These are phyloP conservation scores for Chloropsis cyanopogon DNA, from an alignment of 2,113 vertebrate species.

Conservation along the genomic window DNA sequence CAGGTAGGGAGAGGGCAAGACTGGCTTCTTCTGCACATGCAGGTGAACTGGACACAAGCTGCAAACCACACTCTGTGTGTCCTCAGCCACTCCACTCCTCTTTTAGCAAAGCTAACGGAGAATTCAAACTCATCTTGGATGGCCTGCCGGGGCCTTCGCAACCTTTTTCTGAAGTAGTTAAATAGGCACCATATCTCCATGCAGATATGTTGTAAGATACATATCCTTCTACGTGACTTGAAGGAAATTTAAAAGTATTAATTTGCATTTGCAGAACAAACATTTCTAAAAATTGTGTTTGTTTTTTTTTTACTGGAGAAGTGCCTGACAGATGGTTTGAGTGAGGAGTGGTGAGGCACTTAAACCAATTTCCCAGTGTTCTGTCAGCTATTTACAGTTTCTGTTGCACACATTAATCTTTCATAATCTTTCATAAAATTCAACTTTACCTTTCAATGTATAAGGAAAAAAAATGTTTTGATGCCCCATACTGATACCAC, in stretches of 20 bases:
- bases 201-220: background rate
- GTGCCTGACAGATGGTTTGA: slow-evolving; percentile 70
- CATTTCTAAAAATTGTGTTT: slow-evolving; percentile 58
- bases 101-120: background rate
- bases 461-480: background rate
- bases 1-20: background rate
- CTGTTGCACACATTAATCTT: slow-evolving; percentile 53
- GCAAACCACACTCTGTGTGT: background rate
- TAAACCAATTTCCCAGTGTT: slow-evolving; percentile 62
- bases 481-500: background rate
- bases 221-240: background rate
- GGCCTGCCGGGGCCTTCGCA: background rate
- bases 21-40: background rate
- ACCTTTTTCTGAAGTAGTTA: background rate
- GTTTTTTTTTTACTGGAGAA: slow-evolving; percentile 47
- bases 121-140: background rate
- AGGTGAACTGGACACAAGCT: background rate
- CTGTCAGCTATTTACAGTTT: slow-evolving; percentile 67
- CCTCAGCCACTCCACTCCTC: background rate
- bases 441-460: slow-evolving; percentile 8
- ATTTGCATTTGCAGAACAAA: slow-evolving; percentile 63
- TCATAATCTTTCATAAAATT: slow-evolving; percentile 41
- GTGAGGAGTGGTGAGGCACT: slow-evolving; percentile 56
- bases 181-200: background rate
- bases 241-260: slow-evolving; percentile 31